phyloP scores from a whole-genome alignment of 1,140 invertebrate genomes.

The Nymphalis io region DNA sequence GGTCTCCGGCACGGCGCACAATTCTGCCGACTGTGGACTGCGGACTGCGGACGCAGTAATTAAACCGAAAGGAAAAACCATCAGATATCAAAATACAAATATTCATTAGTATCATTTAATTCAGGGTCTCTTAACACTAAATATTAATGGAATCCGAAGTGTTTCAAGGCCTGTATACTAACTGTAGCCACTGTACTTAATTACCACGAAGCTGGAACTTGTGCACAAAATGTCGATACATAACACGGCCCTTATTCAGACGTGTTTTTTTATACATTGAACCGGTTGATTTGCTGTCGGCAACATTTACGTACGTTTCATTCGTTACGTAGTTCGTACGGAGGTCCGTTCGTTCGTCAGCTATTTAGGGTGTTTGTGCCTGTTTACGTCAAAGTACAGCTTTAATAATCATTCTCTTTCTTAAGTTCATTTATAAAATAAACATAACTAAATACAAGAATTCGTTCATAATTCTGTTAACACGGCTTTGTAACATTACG shows the following conservation, averaged over 20 bases:
- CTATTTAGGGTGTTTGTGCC: too few species aligned
- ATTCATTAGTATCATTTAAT: slow-evolving; percentile 12
- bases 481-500: not conserved
- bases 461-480: not conserved
- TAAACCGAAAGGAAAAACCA: slow-evolving; percentile 55
- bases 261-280: too few species aligned
- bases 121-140: slow-evolving; percentile 10
- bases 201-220: not conserved
- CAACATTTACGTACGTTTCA: too few species aligned
- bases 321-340: too few species aligned
- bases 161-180: slow-evolving; percentile 4
- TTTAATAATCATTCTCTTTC: too few species aligned
- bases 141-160: slow-evolving; percentile 8
- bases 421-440: too few species aligned
- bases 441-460: too few species aligned
- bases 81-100: slow-evolving; percentile 23
- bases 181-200: not conserved
- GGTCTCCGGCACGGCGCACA: not conserved
- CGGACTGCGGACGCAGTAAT: slow-evolving; percentile 45
- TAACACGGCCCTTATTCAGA: not conserved
- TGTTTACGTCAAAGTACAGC: too few species aligned
- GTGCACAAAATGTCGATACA: not conserved
- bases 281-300: too few species aligned
- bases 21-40: not conserved
- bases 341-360: too few species aligned